Evolutionary conservation across 1,140 invertebrate species (phyloP).

Genomic region (Dufourea novaeangliae): DNA sequence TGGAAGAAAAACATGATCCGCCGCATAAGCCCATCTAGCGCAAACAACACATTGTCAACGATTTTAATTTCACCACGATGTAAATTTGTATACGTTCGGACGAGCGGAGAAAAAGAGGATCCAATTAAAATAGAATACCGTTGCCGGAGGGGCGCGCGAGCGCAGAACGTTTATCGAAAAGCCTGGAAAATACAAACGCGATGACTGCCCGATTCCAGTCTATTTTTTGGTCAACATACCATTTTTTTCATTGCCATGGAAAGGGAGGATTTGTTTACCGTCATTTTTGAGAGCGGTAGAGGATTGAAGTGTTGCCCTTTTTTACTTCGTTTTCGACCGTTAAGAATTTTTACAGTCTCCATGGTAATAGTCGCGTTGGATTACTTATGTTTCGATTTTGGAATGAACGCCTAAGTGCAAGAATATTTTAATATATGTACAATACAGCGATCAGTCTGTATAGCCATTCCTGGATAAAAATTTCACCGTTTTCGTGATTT

Average conservation of each 20-base stretch:
- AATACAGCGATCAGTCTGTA: too few species aligned
- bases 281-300: neutral
- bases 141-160: neutral
- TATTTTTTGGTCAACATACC: neutral
- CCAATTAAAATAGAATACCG: slow-evolving; percentile 38
- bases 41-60: slow-evolving; percentile 51
- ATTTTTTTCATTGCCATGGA: neutral
- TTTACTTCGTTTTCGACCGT: too few species aligned
- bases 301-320: neutral
- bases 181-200: slow-evolving; percentile 22
- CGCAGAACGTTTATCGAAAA: slow-evolving; percentile 8
- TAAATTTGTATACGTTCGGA: slow-evolving; percentile 41
- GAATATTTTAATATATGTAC: too few species aligned
- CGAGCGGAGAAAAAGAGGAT: slow-evolving; percentile 26
- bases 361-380: too few species aligned
- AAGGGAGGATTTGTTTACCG: neutral
- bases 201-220: neutral
- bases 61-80: slow-evolving; percentile 46
- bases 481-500: too few species aligned
- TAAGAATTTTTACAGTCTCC: too few species aligned
- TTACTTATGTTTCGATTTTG: too few species aligned
- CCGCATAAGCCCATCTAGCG: too few species aligned
- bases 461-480: too few species aligned
- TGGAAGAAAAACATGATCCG: slow-evolving; percentile 40
- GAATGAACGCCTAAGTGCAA: too few species aligned